phyloP scores from a whole-genome alignment of 2,113 vertebrate species.

The Rhynchomys soricoides region DNA sequence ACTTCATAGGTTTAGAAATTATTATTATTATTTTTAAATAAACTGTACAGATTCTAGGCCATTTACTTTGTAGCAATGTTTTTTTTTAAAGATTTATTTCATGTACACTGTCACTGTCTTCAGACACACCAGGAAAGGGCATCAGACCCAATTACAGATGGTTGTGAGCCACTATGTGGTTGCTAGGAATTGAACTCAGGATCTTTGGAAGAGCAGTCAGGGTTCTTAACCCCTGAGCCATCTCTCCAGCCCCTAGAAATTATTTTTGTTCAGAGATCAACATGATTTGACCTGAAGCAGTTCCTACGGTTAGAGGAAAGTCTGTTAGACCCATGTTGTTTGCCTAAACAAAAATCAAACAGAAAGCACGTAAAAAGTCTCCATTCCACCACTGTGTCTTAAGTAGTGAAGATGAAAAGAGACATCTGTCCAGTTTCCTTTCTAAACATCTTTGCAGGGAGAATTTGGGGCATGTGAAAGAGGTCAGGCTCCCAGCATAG shows the following conservation, averaged over 20 bases:
- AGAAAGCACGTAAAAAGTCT: not conserved
- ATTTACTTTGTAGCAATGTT: no score
- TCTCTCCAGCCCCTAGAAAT: no score
- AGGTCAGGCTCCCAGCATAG: not conserved
- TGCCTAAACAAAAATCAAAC: not conserved
- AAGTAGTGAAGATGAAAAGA: constrained; percentile 60
- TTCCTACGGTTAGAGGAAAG: constrained; percentile 15
- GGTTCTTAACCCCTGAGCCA: no score
- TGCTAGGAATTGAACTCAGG: no score
- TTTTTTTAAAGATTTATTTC: no score
- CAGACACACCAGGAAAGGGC: no score
- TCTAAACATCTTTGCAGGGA: not conserved
- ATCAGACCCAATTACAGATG: no score
- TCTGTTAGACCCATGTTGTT: not conserved
- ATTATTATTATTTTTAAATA: no score
- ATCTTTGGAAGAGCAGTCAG: no score
- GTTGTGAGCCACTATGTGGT: no score
- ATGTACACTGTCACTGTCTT: no score
- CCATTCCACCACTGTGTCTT: constrained; percentile 43
- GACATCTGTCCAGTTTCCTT: constrained; percentile 63
- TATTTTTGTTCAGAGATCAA: constrained; percentile 9
- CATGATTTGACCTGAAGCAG: constrained; percentile 4
- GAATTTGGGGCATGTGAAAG: constrained; percentile 47
- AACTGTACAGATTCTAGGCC: no score
- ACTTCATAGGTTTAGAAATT: constrained; percentile 28